These are phyloP conservation scores for Noctilio leporinus DNA, from an alignment of 2,113 vertebrate genomes.

Conservation along the genomic window DNA sequence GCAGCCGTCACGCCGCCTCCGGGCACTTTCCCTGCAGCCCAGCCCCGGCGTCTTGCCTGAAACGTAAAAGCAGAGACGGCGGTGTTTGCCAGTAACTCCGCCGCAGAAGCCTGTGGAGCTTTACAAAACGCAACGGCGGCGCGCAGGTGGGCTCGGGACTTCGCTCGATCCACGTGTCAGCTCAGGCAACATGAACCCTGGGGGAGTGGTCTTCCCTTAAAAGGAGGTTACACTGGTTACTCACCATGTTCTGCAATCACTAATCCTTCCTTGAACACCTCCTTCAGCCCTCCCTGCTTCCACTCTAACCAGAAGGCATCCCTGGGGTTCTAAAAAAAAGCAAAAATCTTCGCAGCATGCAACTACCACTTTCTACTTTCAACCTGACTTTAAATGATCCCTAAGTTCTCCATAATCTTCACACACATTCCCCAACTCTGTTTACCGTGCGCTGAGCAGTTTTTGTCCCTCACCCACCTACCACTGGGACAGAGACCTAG, in stretches of 20 bases:
- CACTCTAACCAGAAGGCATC: background rate
- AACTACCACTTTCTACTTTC: background rate
- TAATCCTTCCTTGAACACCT: background rate
- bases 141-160: constrained; percentile 20
- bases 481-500: background rate
- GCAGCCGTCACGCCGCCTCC: constrained; percentile 2
- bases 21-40: constrained; percentile 19
- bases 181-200: constrained; percentile 2
- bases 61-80: background rate
- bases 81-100: background rate
- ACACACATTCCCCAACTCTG: background rate
- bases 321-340: background rate
- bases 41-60: background rate
- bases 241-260: background rate
- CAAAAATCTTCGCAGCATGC: constrained; percentile 5
- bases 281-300: background rate
- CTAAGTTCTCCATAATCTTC: background rate
- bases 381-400: background rate
- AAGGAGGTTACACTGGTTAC: background rate
- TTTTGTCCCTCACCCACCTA: background rate
- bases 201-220: background rate
- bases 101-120: background rate
- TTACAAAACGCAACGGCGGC: background rate
- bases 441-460: background rate
- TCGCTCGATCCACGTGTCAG: constrained; percentile 43